Percentiles rank a stretch among this genome's conserved stretches.
phyloP scores from a whole-genome alignment of 2,888 invertebrate genomes.

The Tetranychus truncatus region DNA sequence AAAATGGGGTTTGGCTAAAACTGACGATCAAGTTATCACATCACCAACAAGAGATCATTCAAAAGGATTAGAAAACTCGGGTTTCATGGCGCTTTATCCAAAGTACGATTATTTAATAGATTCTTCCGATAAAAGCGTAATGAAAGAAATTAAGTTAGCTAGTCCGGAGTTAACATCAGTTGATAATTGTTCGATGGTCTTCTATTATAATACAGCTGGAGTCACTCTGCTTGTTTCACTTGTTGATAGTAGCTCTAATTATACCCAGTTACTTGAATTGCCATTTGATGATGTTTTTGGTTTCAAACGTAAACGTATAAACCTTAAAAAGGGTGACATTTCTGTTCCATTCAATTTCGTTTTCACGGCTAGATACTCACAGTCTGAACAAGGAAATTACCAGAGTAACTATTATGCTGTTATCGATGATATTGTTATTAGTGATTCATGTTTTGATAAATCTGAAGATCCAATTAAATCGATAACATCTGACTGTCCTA shows the following conservation, averaged over 20 bases:
- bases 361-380: background rate
- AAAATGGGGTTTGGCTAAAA: background rate
- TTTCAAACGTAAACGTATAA: background rate
- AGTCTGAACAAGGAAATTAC: background rate
- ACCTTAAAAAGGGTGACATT: background rate
- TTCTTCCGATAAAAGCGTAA: background rate
- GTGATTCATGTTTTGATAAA: background rate
- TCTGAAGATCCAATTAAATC: background rate
- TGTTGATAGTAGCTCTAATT: background rate
- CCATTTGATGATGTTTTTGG: background rate
- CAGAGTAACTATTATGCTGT: background rate
- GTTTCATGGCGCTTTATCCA: background rate
- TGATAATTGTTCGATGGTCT: background rate
- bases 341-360: background rate
- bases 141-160: no score
- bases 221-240: background rate
- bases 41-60: background rate
- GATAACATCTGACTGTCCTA: background rate
- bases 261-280: background rate
- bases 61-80: background rate
- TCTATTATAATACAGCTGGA: background rate
- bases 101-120: background rate
- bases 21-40: background rate
- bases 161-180: background rate
- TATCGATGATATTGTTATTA: background rate